A percentile compares a stretch with the other conserved stretches of the same genome.
phyloP scores from a whole-genome alignment of 2,113 vertebrate species.

The Uria aalge region DNA sequence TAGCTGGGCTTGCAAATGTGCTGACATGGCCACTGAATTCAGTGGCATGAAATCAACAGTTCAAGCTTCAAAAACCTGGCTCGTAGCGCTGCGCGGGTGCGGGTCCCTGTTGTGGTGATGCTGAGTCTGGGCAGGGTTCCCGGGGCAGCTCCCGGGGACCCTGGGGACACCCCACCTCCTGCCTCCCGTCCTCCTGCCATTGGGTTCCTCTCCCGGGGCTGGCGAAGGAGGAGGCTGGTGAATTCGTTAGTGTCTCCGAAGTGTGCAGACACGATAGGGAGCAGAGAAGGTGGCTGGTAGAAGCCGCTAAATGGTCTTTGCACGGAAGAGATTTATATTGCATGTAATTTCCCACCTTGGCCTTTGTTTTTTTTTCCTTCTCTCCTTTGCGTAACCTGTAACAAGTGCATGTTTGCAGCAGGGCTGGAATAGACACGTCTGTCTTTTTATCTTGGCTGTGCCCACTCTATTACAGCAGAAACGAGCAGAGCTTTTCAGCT shows the following conservation, averaged over 20 bases:
- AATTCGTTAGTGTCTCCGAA: neutral
- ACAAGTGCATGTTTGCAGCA: neutral
- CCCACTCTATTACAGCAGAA: neutral
- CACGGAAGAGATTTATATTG: neutral
- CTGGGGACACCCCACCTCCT: neutral
- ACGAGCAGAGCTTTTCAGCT: neutral
- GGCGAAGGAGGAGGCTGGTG: neutral
- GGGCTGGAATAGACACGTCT: neutral
- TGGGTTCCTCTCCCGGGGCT: neutral
- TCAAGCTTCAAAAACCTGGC: neutral
- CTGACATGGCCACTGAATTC: neutral
- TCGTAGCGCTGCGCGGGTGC: fast-evolving
- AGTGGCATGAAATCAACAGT: neutral
- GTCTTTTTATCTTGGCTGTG: neutral
- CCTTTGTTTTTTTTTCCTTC: neutral
- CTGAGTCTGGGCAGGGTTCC: neutral
- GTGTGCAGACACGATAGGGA: fast-evolving
- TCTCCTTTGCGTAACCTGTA: neutral
- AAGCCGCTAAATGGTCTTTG: neutral
- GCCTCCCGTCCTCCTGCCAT: fast-evolving
- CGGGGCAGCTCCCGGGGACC: neutral
- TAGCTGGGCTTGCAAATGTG: neutral
- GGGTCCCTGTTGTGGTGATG: neutral
- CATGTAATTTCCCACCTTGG: neutral
- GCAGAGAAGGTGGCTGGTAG: neutral